Evolutionary conservation across 2,888 invertebrate species (phyloP).

Genomic region (Nemoura dubitans): DNA sequence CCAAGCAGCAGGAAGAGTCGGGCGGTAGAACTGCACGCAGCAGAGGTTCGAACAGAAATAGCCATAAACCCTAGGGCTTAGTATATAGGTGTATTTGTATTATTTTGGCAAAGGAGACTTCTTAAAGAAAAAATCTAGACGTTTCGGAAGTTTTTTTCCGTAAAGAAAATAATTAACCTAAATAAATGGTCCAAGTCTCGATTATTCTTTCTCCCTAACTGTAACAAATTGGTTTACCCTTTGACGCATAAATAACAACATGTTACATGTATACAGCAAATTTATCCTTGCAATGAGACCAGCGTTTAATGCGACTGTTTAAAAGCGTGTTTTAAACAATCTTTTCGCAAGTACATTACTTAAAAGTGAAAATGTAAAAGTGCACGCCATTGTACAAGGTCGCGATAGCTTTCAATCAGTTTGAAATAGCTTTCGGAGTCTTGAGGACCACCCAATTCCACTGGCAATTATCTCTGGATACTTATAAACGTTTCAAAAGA

Average conservation of each 20-base stretch:
- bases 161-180: constrained; percentile 21
- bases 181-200: constrained; percentile 23
- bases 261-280: no score
- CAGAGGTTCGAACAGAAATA: neutral
- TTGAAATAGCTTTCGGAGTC: no score
- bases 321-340: neutral
- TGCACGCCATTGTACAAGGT: neutral
- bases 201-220: constrained; percentile 32
- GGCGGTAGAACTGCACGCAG: neutral
- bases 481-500: no score
- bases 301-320: no score
- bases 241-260: constrained; percentile 21
- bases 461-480: neutral
- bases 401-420: no score
- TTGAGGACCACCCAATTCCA: neutral
- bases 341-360: neutral
- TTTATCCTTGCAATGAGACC: no score
- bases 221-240: constrained; percentile 27
- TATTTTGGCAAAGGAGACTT: constrained; percentile 18
- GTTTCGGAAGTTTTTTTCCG: neutral
- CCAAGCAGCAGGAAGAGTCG: neutral
- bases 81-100: constrained; percentile 20
- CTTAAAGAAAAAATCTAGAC: constrained; percentile 2
- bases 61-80: neutral
- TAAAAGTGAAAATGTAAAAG: neutral